Percentiles rank a stretch among this genome's conserved stretches.
These are phyloP conservation scores for Drosophila nikananu DNA, from an alignment of 1,140 invertebrate genomes.

Conservation along the genomic window DNA sequence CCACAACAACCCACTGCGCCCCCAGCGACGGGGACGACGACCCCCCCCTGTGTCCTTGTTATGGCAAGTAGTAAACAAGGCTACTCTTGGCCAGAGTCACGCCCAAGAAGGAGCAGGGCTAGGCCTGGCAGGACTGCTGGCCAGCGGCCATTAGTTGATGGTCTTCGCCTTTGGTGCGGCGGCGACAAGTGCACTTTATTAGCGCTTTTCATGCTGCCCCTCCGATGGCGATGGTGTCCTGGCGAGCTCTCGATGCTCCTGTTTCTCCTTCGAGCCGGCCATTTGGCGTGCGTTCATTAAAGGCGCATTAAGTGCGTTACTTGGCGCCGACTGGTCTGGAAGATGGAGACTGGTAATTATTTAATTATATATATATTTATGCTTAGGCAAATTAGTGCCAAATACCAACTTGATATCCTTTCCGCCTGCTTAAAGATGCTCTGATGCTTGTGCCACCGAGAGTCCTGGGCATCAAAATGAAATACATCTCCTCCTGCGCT, in stretches of 20 bases:
- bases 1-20: no score
- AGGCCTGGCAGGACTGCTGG: conserved; percentile 5
- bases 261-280: conserved; percentile 7
- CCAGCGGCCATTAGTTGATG: conserved; percentile 51
- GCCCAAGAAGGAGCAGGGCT: background rate
- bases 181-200: conserved; percentile 75
- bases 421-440: no score
- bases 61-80: conserved; percentile 46
- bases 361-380: background rate
- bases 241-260: background rate
- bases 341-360: background rate
- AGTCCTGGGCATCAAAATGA: background rate
- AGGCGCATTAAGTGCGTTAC: conserved; percentile 51
- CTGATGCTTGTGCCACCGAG: background rate
- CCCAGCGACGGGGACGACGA: conserved; percentile 17
- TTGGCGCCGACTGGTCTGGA: background rate
- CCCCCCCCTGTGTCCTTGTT: conserved; percentile 37
- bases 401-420: no score
- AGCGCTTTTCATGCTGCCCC: conserved; percentile 43
- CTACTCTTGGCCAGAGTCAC: conserved; percentile 2
- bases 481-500: background rate
- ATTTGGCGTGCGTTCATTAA: conserved; percentile 73
- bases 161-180: conserved; percentile 35
- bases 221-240: conserved; percentile 16
- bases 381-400: no score